Percentiles rank a stretch among this genome's conserved stretches.
phyloP scores from a whole-genome alignment of 2,888 invertebrate genomes.

The Agrilus biguttatus region DNA sequence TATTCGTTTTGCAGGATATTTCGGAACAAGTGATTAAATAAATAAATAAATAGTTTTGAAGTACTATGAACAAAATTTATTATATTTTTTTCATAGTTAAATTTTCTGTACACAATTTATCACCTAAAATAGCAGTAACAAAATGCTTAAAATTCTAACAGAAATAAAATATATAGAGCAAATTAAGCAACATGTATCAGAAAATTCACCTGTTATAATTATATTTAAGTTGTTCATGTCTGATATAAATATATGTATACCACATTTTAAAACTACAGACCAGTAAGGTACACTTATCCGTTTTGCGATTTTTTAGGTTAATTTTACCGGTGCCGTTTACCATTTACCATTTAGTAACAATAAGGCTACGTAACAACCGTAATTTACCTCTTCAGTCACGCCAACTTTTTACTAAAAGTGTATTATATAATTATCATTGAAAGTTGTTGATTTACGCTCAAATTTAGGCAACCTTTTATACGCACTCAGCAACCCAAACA shows the following conservation, averaged over 20 bases:
- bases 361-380: constrained; percentile 3
- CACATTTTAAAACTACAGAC: too few species aligned
- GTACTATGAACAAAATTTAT: too few species aligned
- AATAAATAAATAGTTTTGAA: background rate
- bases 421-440: constrained; percentile 6
- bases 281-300: too few species aligned
- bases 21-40: background rate
- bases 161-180: constrained; percentile 21
- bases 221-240: constrained; percentile 14
- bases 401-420: constrained; percentile 20
- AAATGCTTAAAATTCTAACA: constrained; percentile 10
- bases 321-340: constrained; percentile 2
- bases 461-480: too few species aligned
- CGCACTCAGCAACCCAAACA: too few species aligned
- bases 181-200: constrained; percentile 19
- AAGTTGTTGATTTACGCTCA: too few species aligned
- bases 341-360: constrained; percentile 5
- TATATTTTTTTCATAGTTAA: too few species aligned
- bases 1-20: too few species aligned
- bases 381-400: constrained; percentile 10
- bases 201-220: constrained; percentile 17
- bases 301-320: too few species aligned
- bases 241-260: constrained; percentile 14
- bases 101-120: too few species aligned
- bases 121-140: background rate